Base-by-base conservation (phyloP, 2,797 vertebrate genomes). In the Poeciliopsis turneri region DNA sequence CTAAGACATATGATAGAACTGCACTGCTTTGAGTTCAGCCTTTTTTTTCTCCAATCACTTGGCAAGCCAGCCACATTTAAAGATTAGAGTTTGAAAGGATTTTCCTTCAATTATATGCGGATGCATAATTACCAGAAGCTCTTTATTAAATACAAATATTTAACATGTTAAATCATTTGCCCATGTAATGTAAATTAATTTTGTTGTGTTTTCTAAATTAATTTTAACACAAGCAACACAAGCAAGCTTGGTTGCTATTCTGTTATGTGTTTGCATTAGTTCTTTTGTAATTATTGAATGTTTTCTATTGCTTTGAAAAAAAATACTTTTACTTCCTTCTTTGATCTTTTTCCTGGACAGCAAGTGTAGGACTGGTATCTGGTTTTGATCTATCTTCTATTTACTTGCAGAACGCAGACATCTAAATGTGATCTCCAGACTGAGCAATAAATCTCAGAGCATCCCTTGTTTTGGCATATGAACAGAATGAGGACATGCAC, bases 1-100 rank as follows among this genome's bases (percentile, higher is more conserved):
- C 46, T 75, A 68, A 74, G 64, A 71, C 68, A 55, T 72, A 73
- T 39, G 72, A 39, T 47, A 78, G 36, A 46, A 78, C 75, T 47
- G 68, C 9, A 25, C 41, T 23, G 39, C 49, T 69, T 55, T 73
- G 43, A 77, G 0, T 46, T 51, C 1, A 11, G 66, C 36, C 43
- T 55, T 53, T n/a, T 72, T 45, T 61, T 39, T 39, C 36, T 6
- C 36, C 43, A 77, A 73, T 75, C 5, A 53, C 33, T 55, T 55
- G 23, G n/a, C 11, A 33, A 70, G 78, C 39, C 23, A 41, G 13
- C 30, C 16, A 30, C 41, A 57, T 57, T 78, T 13, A n/a, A 41
- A 74, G n/a, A 57, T 9, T 11, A 47, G 28, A 49, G 18, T 51
- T 36, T 72, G 30, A 36, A 36, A 36, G 0, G 2, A 30, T 33